Evolutionary conservation across 2,797 vertebrate species (phyloP).

Genomic region (Ctenopoma multispine): DNA sequence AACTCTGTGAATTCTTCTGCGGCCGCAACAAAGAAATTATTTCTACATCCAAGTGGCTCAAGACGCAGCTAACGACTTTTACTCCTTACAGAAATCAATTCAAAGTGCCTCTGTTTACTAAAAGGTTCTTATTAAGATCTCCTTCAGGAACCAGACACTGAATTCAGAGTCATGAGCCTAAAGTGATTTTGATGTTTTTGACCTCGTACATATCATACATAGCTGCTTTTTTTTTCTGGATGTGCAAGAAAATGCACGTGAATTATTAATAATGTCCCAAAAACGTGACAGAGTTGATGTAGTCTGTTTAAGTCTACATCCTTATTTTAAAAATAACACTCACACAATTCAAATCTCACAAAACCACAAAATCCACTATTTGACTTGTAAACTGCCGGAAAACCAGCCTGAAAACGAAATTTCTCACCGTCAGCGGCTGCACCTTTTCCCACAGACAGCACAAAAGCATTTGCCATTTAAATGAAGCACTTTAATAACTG

Average conservation of each 20-base stretch:
- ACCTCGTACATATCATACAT: neutral
- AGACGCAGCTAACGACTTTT: conserved; percentile 10
- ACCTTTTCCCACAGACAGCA: neutral
- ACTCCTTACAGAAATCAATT: neutral
- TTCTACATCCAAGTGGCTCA: conserved; percentile 44
- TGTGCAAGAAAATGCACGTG: neutral
- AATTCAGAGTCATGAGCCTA: neutral
- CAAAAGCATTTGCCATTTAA: conserved; percentile 39
- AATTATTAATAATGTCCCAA: neutral
- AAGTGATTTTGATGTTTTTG: neutral
- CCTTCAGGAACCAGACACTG: too few relatives aligned
- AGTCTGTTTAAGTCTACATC: neutral
- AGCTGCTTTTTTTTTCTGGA: neutral
- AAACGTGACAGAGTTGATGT: neutral
- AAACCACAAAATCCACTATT: conserved; percentile 7
- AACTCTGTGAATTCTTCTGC: conserved; percentile 42
- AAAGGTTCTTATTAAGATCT: neutral
- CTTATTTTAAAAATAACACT: neutral
- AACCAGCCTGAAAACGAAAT: neutral
- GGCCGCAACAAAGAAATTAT: conserved; percentile 53
- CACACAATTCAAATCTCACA: conserved; percentile 8
- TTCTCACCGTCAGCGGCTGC: neutral
- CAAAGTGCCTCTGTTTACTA: neutral
- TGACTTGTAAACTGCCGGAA: conserved; percentile 12
- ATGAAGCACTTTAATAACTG: conserved; percentile 26